phyloP scores from a whole-genome alignment of 2,113 vertebrate species.

The Chitala chitala region DNA sequence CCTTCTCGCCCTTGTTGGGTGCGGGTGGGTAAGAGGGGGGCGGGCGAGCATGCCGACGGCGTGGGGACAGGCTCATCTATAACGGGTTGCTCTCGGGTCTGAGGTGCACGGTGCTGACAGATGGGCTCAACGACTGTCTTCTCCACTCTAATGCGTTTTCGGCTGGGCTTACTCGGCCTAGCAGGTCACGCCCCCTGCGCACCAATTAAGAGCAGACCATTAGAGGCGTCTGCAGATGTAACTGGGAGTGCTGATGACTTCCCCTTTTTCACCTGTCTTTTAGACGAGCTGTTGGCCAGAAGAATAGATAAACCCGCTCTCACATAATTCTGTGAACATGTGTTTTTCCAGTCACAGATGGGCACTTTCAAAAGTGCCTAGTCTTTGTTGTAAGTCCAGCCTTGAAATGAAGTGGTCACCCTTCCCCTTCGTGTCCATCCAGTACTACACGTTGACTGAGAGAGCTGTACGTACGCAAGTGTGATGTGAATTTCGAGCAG shows the following conservation, averaged over 20 bases:
- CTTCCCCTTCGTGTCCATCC: background rate
- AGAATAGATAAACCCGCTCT: too few relatives aligned
- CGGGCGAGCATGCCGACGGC: background rate
- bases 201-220: background rate
- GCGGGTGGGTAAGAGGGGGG: too few relatives aligned
- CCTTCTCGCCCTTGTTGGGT: background rate
- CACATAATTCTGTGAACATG: too few relatives aligned
- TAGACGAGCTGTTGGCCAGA: too few relatives aligned
- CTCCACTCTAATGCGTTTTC: background rate
- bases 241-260: background rate
- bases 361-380: too few relatives aligned
- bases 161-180: background rate
- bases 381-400: too few relatives aligned
- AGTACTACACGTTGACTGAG: background rate
- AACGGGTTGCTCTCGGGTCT: background rate
- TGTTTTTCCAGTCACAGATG: too few relatives aligned
- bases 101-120: constrained; percentile 9
- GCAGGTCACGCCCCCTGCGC: background rate
- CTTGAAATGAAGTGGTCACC: background rate
- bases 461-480: background rate
- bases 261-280: background rate
- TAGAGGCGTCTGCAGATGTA: background rate
- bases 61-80: background rate
- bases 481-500: background rate
- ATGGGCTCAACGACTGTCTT: background rate